These are phyloP conservation scores for Acyrthosiphon pisum DNA, from an alignment of 1,140 invertebrate genomes.

Conservation along the genomic window DNA sequence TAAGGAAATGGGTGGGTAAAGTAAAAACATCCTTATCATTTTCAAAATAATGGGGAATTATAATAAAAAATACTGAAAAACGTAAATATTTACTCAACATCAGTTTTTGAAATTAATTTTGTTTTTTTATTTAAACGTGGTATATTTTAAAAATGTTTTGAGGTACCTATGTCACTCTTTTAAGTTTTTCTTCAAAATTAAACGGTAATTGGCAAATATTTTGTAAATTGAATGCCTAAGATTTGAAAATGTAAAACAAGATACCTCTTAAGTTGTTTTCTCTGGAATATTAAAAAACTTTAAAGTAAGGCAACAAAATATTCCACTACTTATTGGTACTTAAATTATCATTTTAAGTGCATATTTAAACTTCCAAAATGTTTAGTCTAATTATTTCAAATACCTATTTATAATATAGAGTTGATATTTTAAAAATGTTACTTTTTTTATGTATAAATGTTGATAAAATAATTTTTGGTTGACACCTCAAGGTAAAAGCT, in stretches of 20 bases:
- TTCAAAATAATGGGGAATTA: too few relatives aligned
- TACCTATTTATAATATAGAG: neutral
- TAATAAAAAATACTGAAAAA: too few relatives aligned
- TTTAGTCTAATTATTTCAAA: neutral
- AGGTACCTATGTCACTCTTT: too few relatives aligned
- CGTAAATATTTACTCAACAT: too few relatives aligned
- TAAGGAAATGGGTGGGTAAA: too few relatives aligned
- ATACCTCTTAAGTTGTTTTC: neutral
- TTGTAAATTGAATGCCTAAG: neutral
- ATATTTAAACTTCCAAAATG: neutral
- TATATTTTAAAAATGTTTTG: neutral
- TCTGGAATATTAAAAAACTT: neutral
- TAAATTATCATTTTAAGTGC: neutral
- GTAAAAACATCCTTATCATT: too few relatives aligned
- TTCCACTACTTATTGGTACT: too few relatives aligned
- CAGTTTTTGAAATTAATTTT: too few relatives aligned
- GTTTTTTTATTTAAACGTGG: neutral
- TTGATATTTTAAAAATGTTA: neutral
- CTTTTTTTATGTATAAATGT: neutral
- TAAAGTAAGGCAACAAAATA: neutral
- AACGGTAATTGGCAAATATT: neutral
- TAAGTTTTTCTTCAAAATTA: neutral
- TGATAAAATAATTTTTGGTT: neutral
- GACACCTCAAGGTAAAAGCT: too few relatives aligned
- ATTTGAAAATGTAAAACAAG: neutral